Evolutionary conservation across 53 echinoderm and acorn worm species (phyloP).

Genomic region (Paracentrotus lividus): DNA sequence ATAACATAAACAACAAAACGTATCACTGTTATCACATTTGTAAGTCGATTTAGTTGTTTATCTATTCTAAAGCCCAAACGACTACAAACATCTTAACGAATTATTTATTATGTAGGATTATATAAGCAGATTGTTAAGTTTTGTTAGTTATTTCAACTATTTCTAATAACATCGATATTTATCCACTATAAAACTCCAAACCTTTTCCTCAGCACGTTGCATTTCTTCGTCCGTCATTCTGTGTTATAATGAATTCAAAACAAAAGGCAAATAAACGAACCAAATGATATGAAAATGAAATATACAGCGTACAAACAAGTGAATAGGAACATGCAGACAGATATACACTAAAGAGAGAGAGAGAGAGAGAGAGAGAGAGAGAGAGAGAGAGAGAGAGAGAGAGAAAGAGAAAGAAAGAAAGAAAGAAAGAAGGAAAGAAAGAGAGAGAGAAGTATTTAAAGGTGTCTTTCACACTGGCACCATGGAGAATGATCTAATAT

Average conservation of each 20-base stretch:
- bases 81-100: no score
- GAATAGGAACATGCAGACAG: no score
- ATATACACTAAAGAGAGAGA: background rate
- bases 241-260: background rate
- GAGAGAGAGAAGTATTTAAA: background rate
- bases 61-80: no score
- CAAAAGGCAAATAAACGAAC: slow-evolving; percentile 22
- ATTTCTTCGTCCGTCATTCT: slow-evolving; percentile 46
- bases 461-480: no score
- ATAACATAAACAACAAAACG: no score
- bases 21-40: no score
- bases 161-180: background rate
- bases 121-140: no score
- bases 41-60: no score
- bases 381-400: background rate
- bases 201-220: slow-evolving; percentile 49
- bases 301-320: background rate
- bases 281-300: background rate
- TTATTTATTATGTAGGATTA: no score
- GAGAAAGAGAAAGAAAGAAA: background rate
- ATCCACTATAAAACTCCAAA: slow-evolving; percentile 7
- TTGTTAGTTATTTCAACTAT: no score
- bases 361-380: background rate
- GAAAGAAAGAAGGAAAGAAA: background rate
- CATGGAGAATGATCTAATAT: no score